Percentiles rank a stretch among this genome's conserved stretches.
Conservation (phyloP, 2,888 invertebrate species). For the Aspidiotus destructor region DNA sequence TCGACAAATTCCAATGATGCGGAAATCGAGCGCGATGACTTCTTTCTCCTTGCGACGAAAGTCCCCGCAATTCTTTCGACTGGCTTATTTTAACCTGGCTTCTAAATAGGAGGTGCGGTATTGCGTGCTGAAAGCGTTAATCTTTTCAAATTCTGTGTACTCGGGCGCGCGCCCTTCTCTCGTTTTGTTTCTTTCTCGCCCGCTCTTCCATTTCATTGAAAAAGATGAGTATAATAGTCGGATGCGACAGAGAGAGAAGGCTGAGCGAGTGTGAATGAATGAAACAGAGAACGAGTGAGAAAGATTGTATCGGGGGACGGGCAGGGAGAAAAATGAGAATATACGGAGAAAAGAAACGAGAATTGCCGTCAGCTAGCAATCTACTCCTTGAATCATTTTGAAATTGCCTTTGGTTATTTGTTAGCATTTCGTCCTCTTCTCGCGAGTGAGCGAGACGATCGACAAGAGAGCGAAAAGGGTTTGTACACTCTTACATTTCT, state of each 20-base stretch:
- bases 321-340: conserved; percentile 15
- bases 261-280: conserved; percentile 12
- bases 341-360: conserved; percentile 28
- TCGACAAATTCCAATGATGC: neutral
- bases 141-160: conserved; percentile 30
- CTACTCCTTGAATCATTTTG: conserved; percentile 32
- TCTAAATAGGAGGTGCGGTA: conserved; percentile 22
- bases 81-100: conserved; percentile 24
- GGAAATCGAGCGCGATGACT: neutral
- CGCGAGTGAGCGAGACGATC: neutral
- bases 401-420: conserved; percentile 32
- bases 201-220: too few species aligned
- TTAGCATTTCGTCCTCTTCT: conserved; percentile 24
- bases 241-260: conserved; percentile 11
- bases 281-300: conserved; percentile 9
- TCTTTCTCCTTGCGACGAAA: neutral
- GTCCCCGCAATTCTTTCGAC: neutral
- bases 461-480: conserved; percentile 11
- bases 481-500: conserved; percentile 25
- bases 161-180: neutral
- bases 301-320: neutral
- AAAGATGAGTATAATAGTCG: too few species aligned
- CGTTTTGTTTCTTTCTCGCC: neutral
- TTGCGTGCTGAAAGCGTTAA: conserved; percentile 30
- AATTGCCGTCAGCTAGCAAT: conserved; percentile 27